These are phyloP conservation scores for Muraenolepis orangiensis DNA, from an alignment of 2,797 vertebrate species.

Conservation along the genomic window DNA sequence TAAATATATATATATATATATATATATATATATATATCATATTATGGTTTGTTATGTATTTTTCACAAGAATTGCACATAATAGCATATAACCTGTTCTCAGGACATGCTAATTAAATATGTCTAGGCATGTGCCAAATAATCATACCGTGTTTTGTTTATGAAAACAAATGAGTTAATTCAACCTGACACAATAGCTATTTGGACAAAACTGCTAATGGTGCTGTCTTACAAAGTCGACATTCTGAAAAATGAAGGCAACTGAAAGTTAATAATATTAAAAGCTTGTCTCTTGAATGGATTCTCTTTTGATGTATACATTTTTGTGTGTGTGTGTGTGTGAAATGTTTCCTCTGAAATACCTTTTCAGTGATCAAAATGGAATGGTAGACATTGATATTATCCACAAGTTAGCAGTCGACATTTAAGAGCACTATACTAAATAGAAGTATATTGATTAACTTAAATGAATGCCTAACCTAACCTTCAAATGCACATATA, in stretches of 20 bases:
- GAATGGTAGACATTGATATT: conserved; percentile 52
- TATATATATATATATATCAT: neutral
- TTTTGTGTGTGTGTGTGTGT: conserved; percentile 44
- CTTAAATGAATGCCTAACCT: conserved; percentile 44
- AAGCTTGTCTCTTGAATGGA: conserved; percentile 53
- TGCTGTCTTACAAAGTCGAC: conserved; percentile 16
- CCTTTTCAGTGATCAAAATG: conserved; percentile 53
- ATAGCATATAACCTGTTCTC: no score
- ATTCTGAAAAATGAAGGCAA: conserved; percentile 53
- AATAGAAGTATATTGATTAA: conserved; percentile 63
- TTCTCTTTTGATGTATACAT: conserved; percentile 59
- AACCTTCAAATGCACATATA: conserved; percentile 52
- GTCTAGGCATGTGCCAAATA: no score
- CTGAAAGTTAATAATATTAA: conserved; percentile 66
- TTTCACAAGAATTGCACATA: no score
- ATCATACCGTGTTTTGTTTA: no score
- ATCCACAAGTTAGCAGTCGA: conserved; percentile 41
- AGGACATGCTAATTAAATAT: no score
- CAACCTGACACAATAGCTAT: no score
- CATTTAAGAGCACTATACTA: conserved; percentile 60
- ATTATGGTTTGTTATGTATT: no score
- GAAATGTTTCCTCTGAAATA: conserved; percentile 50
- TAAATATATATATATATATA: neutral
- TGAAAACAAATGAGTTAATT: no score
- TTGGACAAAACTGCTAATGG: conserved; percentile 13